Conservation (phyloP, 2,888 invertebrate species). For the Thereva nobilitata region DNA sequence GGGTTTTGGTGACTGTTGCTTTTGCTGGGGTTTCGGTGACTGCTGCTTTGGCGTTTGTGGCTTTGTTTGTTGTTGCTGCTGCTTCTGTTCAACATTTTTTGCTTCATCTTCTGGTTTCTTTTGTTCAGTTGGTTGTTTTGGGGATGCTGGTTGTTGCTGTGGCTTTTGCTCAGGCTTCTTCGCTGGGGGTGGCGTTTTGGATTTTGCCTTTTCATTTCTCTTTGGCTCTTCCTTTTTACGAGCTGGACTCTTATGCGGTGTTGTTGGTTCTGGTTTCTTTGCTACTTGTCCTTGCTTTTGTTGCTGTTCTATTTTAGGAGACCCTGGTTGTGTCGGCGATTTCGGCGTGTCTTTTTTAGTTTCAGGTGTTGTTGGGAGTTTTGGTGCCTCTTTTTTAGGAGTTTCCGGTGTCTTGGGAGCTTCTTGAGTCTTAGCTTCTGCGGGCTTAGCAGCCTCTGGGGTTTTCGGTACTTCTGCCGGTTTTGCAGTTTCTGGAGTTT, state of each 20-base stretch:
- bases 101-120: slow-evolving; percentile 3
- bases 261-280: neutral
- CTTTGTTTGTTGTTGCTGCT: neutral
- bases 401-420: slow-evolving; percentile 89
- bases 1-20: neutral
- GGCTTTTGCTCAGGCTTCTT: slow-evolving; percentile 4
- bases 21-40: neutral
- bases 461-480: neutral
- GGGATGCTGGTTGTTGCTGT: slow-evolving; percentile 7
- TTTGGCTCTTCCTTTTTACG: slow-evolving; percentile 14
- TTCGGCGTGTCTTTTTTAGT: slow-evolving; percentile 10
- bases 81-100: slow-evolving; percentile 1
- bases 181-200: slow-evolving; percentile 20
- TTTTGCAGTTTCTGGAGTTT: slow-evolving; percentile 1
- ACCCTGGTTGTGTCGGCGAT: too few relatives aligned
- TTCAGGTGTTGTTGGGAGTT: slow-evolving; percentile 35
- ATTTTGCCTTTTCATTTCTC: slow-evolving; percentile 19
- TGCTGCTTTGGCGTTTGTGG: neutral
- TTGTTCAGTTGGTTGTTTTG: neutral
- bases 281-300: neutral
- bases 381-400: slow-evolving; percentile 61
- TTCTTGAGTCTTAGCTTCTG: slow-evolving; percentile 78
- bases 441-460: slow-evolving; percentile 5
- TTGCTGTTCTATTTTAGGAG: neutral
- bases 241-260: slow-evolving; percentile 3